Evolutionary conservation across 1,140 invertebrate species (phyloP).

Genomic region (Mactra quadrangularis): DNA sequence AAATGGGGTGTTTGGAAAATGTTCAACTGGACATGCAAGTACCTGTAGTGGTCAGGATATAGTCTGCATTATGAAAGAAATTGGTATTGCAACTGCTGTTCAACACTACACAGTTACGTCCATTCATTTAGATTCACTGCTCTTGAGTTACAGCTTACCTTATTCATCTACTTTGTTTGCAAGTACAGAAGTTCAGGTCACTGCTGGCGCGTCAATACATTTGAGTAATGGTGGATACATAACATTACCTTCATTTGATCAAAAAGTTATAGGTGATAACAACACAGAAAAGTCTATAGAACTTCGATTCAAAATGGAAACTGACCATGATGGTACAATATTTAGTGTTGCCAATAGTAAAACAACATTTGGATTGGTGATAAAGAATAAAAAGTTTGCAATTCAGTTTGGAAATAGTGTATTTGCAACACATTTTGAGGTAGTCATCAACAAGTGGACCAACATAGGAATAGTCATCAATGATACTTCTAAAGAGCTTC

Average conservation of each 20-base stretch:
- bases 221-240: conserved; percentile 30
- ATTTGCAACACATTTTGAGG: conserved; percentile 19
- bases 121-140: conserved; percentile 16
- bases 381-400: conserved; percentile 24
- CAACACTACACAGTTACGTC: conserved; percentile 11
- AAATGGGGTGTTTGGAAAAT: conserved; percentile 42
- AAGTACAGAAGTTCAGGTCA: conserved; percentile 18
- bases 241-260: conserved; percentile 9
- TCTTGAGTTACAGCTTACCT: conserved; percentile 19
- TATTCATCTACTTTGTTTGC: conserved; percentile 29
- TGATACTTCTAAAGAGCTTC: conserved; percentile 10
- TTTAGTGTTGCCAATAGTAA: conserved; percentile 38
- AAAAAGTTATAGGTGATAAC: conserved; percentile 1
- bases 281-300: conserved; percentile 21
- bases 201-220: conserved; percentile 22
- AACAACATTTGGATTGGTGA: conserved; percentile 42
- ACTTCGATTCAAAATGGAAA: conserved; percentile 38
- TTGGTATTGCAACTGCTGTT: conserved; percentile 34
- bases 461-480: conserved; percentile 45
- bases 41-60: conserved; percentile 3
- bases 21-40: conserved; percentile 12
- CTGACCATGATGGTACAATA: conserved; percentile 10
- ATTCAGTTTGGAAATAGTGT: conserved; percentile 31
- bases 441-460: conserved; percentile 36
- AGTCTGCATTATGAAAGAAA: conserved; percentile 20